Base-by-base conservation (phyloP, 2,888 invertebrate species). In the Desoria tigrina region DNA sequence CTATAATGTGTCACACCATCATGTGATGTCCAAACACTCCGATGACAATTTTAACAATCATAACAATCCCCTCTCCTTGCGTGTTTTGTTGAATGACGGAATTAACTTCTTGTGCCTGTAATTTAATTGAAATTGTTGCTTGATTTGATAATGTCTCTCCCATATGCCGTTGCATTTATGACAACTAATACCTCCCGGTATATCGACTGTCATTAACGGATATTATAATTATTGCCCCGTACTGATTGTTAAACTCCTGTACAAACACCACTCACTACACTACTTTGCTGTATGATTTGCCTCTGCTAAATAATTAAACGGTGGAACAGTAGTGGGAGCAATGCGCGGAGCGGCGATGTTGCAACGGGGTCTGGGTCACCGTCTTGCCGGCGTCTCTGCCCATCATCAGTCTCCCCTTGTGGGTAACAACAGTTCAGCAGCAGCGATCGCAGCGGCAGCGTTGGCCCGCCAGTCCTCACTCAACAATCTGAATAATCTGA, bases 321-420 rank as follows among this genome's bases (percentile, higher is more conserved):
- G n/a, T 21, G 45, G 45, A 16, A 51, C 3, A 68, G 84, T 86
- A 85, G 90, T 88, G 79, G 90, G 90, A 79, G 89, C 90, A 77
- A 83, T 92, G 79, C 85, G 91, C 80, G 92, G 91, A 78, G 90
- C 90, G 77, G 89, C 91, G 74, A 88, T 92, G 78, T 90, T 91
- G 79, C 85, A 90, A 78, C 89, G 90, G 78, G 84, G 89, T 78
- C 81, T 76, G 64, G 71, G 76, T 65, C 76, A 76, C 67, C 74
- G 76, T 53, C 69, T 76, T 51, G 72, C 73, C 32, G 69, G 72
- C 49, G 74, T 74, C 26, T 64, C 67, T 69, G 69, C 68, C 57
- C 72, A 71, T 62, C 73, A 73, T 59, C 74, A 74, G 66, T 71
- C 75, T 50, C 72, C 82, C 51, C 76, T 80, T 72, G 78, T 77